These are phyloP conservation scores for Caenorhabditis elegans DNA, from an alignment of 1,140 invertebrate species.

Conservation along the genomic window WBcel235 BX284606.5:16772001-16772500, in stretches of 20 bases:
- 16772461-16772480: too few species aligned
- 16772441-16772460: too few species aligned
- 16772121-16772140: too few species aligned
- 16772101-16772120: background rate
- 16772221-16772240: background rate
- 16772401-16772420: too few species aligned
- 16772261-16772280: background rate
- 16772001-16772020: slow-evolving; percentile 14
- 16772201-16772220: too few species aligned
- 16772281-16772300: background rate
- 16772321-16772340: background rate
- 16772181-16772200: too few species aligned
- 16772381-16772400: background rate
- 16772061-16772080: background rate
- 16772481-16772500: background rate
- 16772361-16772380: background rate
- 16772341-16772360: background rate
- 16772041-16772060: background rate
- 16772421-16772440: too few species aligned
- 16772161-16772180: too few species aligned
- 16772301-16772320: slow-evolving; percentile 6
- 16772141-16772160: too few species aligned
- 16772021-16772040: background rate
- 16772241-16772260: background rate
- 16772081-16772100: background rate